Percentiles rank a stretch among this genome's conserved stretches.
Evolutionary conservation across 2,113 vertebrate genomes (phyloP).

Genomic region (Periophthalmodon schlosseri): DNA sequence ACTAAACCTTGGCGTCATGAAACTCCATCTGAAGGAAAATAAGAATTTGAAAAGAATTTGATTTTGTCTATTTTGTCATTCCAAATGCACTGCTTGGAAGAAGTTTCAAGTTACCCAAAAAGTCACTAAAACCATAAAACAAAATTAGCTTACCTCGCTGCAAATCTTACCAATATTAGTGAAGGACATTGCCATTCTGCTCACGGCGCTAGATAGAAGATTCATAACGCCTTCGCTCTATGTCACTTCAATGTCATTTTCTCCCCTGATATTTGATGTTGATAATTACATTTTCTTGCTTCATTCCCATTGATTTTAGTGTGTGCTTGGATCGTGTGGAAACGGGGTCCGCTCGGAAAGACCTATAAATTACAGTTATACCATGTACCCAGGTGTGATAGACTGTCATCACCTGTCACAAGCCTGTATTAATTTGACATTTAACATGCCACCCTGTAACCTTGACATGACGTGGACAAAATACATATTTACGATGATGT

Average conservation of each 20-base stretch:
- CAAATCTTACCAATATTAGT: not conserved
- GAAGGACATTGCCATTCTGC: not conserved
- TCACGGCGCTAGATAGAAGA: not conserved
- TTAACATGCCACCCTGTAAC: not conserved
- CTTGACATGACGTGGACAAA: not conserved
- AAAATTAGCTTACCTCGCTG: not conserved
- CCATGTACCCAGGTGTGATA: not conserved
- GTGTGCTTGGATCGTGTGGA: not conserved
- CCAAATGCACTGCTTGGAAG: not conserved
- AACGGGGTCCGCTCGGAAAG: not conserved
- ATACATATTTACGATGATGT: not conserved
- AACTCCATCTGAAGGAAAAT: too few species aligned
- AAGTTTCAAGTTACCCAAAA: not conserved
- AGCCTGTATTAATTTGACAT: conserved; percentile 5
- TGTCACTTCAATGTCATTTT: conserved; percentile 9
- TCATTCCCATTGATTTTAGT: conserved; percentile 6
- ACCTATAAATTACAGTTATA: conserved; percentile 2
- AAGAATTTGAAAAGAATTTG: too few species aligned
- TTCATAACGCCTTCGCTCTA: not conserved
- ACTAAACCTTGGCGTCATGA: too few species aligned
- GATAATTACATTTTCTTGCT: conserved; percentile 9
- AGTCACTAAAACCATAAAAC: not conserved
- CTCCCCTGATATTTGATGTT: conserved; percentile 10
- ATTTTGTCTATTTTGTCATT: too few species aligned
- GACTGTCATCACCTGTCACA: conserved; percentile 4